Percentiles rank a stretch among this genome's conserved stretches.
Evolutionary conservation across 2,113 vertebrate species (phyloP).

Genomic region (Galbula dea): DNA sequence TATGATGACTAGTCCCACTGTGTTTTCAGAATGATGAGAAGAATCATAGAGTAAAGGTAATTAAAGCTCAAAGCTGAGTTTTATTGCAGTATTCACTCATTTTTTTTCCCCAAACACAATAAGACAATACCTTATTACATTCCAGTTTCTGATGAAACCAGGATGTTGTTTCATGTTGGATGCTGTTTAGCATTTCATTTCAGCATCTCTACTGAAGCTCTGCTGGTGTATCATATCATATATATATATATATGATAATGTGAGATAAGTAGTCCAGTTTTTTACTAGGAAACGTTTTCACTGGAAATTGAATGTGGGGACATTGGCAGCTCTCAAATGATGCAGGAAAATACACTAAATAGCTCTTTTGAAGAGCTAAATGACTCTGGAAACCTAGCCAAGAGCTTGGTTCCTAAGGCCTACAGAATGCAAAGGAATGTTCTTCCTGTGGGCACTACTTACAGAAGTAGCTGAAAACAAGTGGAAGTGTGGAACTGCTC

Average conservation of each 20-base stretch:
- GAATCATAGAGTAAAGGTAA: too few relatives aligned
- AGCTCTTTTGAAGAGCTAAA: background rate
- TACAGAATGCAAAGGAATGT: background rate
- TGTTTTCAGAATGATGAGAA: too few relatives aligned
- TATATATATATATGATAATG: background rate
- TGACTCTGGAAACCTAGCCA: background rate
- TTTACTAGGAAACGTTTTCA: background rate
- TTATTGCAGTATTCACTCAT: too few relatives aligned
- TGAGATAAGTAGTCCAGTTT: background rate
- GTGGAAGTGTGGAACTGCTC: background rate
- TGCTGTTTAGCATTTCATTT: background rate
- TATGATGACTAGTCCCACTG: too few relatives aligned
- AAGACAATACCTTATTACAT: background rate
- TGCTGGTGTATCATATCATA: too few relatives aligned
- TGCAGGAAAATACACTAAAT: background rate
- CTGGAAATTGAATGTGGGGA: background rate
- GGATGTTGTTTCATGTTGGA: background rate
- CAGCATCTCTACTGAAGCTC: background rate
- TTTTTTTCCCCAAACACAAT: too few relatives aligned
- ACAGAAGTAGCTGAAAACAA: background rate
- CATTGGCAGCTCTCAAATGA: constrained; percentile 9
- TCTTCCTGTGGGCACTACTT: background rate
- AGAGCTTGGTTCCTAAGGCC: background rate
- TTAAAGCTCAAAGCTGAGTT: too few relatives aligned
- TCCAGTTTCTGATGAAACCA: background rate